A percentile compares a stretch with the other conserved stretches of the same genome.
phyloP scores from a whole-genome alignment of 2,888 invertebrate genomes.

The Caenorhabditis macrosperma region DNA sequence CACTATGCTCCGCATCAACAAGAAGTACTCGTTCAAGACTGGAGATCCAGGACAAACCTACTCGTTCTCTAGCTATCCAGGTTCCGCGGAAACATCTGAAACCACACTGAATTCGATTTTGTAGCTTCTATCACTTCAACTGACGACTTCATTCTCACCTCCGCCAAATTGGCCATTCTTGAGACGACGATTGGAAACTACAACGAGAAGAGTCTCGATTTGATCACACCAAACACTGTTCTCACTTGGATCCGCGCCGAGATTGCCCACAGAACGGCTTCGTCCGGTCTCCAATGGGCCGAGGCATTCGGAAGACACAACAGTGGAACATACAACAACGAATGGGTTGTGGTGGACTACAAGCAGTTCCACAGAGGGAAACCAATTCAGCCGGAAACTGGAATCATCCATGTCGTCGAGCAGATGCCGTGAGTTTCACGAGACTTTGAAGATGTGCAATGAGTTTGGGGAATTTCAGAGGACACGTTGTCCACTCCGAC shows the following conservation, averaged over 20 bases:
- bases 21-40: conserved; percentile 82
- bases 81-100: too few species aligned
- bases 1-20: conserved; percentile 75
- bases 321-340: conserved; percentile 89
- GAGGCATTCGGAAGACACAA: conserved; percentile 84
- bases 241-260: conserved; percentile 85
- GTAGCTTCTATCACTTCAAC: conserved; percentile 75
- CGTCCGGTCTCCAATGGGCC: conserved; percentile 68
- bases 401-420: conserved; percentile 87
- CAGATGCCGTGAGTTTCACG: conserved; percentile 84
- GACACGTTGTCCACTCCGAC: conserved; percentile 73
- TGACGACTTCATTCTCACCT: conserved; percentile 77
- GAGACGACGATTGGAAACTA: conserved; percentile 88
- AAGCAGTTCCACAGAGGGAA: conserved; percentile 83
- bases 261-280: conserved; percentile 81
- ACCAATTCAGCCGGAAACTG: conserved; percentile 61
- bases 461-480: conserved; percentile 63
- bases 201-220: conserved; percentile 85
- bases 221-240: conserved; percentile 84
- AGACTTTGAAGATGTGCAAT: too few species aligned
- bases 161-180: conserved; percentile 83
- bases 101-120: too few species aligned
- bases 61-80: conserved; percentile 80
- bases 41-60: conserved; percentile 74
- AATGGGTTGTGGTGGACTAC: conserved; percentile 87